Evolutionary conservation across 2,797 vertebrate genomes (phyloP).

Genomic region (Peromyscus eremicus): DNA sequence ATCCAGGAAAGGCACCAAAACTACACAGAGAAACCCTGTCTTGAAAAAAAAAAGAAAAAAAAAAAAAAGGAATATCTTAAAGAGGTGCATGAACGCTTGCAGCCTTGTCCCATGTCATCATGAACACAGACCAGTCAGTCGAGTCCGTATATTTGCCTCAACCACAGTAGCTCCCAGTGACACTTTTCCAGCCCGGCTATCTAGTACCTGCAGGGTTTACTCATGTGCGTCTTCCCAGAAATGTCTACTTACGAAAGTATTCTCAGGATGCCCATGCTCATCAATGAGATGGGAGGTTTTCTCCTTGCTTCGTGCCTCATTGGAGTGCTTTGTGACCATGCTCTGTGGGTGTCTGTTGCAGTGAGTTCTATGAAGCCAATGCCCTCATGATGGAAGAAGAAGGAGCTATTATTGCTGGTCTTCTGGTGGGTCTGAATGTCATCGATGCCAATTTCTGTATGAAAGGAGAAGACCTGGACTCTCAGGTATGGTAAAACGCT

Average conservation of each 20-base stretch:
- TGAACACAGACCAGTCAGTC: background rate
- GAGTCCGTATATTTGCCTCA: background rate
- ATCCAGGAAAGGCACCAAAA: no score
- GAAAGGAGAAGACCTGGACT: constrained; percentile 99
- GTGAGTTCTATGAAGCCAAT: constrained; percentile 98
- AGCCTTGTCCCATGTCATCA: background rate
- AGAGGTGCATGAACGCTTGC: background rate
- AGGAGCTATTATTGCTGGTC: constrained; percentile 97
- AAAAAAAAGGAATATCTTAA: background rate
- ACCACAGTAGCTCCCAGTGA: background rate
- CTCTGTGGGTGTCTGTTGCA: constrained; percentile 80
- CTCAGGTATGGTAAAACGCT: constrained; percentile 91
- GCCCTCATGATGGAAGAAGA: constrained; percentile 99
- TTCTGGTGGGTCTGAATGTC: constrained; percentile 97
- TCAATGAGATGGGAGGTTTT: background rate
- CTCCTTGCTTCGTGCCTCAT: background rate
- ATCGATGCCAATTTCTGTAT: constrained; percentile 99
- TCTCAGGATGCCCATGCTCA: background rate
- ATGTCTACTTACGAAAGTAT: background rate
- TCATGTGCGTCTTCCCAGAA: background rate
- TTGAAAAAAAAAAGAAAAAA: no score
- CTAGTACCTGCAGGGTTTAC: background rate
- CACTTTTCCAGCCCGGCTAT: constrained; percentile 15
- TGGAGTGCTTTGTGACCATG: background rate
- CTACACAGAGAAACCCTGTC: no score